Conservation (phyloP, 1,140 invertebrate species). For the Ceratoteleas bidentatus region DNA sequence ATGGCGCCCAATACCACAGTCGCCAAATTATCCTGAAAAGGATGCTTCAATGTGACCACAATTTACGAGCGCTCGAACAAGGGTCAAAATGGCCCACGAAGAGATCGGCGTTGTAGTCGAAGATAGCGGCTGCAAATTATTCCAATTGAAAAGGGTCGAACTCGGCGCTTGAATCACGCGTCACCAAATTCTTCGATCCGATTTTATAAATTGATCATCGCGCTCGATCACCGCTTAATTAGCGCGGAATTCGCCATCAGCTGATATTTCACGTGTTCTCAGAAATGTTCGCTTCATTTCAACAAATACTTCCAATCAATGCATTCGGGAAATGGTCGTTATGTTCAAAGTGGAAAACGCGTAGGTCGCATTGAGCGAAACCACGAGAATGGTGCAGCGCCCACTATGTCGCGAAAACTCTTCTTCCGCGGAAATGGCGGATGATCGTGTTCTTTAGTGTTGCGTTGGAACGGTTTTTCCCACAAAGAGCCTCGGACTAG, state of each 20-base stretch:
- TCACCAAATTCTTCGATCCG: slow-evolving; percentile 8
- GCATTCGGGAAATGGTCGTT: no score
- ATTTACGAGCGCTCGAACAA: slow-evolving; percentile 60
- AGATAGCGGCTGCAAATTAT: slow-evolving; percentile 40
- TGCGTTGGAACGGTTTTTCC: slow-evolving; percentile 19
- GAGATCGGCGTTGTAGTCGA: slow-evolving; percentile 37
- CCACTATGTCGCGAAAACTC: background rate
- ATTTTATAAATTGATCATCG: slow-evolving; percentile 5
- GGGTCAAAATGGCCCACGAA: slow-evolving; percentile 57
- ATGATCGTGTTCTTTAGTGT: background rate
- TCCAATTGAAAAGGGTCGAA: slow-evolving; percentile 33
- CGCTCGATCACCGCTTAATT: background rate
- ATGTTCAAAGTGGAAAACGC: no score
- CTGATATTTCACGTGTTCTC: no score
- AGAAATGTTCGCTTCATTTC: no score
- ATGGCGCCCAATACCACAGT: slow-evolving; percentile 30
- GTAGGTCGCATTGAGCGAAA: no score
- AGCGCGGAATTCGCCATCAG: background rate
- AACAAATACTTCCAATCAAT: no score
- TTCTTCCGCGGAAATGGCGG: background rate
- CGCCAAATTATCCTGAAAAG: slow-evolving; percentile 58
- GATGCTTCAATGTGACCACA: slow-evolving; percentile 54
- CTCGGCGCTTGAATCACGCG: slow-evolving; percentile 33
- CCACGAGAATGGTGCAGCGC: background rate
- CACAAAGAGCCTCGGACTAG: slow-evolving; percentile 19